phyloP scores from a whole-genome alignment of 2,113 vertebrate genomes.

The Oreochromis tanganicae region DNA sequence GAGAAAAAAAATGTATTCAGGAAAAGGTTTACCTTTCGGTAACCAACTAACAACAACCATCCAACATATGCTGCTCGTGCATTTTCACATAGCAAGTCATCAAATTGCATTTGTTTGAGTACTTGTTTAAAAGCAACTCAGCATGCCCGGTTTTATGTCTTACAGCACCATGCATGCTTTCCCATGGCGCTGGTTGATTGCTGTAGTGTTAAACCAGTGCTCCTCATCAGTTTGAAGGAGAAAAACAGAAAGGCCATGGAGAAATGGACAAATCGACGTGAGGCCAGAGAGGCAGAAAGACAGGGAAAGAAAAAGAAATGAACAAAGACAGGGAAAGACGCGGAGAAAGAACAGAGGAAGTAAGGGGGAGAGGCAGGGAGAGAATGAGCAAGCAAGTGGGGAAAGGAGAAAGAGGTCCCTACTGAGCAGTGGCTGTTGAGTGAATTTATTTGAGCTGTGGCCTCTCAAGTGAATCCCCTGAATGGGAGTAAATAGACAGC shows the following conservation, averaged over 20 bases:
- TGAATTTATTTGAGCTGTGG: constrained; percentile 67
- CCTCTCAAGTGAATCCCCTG: constrained; percentile 67
- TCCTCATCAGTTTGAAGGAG: not conserved
- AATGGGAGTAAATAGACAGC: constrained; percentile 66
- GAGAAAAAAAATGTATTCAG: not conserved
- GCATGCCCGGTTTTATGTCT: not conserved
- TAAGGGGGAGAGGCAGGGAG: not conserved
- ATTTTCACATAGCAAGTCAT: not conserved
- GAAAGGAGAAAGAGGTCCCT: constrained; percentile 37
- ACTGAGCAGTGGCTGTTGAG: constrained; percentile 59
- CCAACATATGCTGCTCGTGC: not conserved
- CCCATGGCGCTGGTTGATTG: not conserved
- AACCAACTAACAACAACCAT: not conserved
- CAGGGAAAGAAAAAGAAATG: constrained; percentile 7
- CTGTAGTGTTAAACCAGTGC: not conserved
- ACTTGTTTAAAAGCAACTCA: not conserved
- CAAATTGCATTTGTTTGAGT: not conserved
- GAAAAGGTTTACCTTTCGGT: not conserved
- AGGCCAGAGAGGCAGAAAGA: constrained; percentile 15
- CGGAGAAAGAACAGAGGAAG: not conserved
- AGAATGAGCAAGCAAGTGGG: constrained; percentile 15
- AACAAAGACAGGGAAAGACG: not conserved
- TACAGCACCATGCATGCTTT: not conserved
- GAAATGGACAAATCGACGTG: not conserved
- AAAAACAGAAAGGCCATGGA: not conserved